Conservation (phyloP, 1,140 invertebrate species). For the Hesperophylax magnus region DNA sequence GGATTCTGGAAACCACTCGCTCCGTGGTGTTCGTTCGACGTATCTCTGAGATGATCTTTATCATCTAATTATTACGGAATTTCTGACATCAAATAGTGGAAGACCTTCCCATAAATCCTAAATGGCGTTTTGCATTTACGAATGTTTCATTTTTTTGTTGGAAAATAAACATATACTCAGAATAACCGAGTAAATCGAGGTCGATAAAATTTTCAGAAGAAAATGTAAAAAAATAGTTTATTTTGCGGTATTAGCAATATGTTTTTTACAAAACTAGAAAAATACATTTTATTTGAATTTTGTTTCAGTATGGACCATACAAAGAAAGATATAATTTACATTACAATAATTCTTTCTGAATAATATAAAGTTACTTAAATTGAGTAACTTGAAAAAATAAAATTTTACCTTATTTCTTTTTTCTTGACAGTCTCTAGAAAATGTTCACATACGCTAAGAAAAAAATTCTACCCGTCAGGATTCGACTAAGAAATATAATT, state of each 20-base stretch:
- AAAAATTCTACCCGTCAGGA: background rate
- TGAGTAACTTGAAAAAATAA: background rate
- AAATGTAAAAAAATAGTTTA: too few species aligned
- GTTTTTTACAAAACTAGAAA: too few species aligned
- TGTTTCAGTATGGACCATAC: too few species aligned
- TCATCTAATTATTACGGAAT: slow-evolving; percentile 8
- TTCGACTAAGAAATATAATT: slow-evolving; percentile 19
- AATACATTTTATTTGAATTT: too few species aligned
- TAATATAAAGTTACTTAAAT: too few species aligned
- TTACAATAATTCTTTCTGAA: too few species aligned
- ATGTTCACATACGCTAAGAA: background rate
- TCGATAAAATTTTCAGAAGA: too few species aligned
- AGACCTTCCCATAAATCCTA: background rate
- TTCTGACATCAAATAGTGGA: slow-evolving; percentile 1
- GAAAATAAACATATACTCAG: too few species aligned
- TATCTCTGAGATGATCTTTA: slow-evolving; percentile 4
- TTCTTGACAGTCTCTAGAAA: background rate
- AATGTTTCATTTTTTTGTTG: background rate
- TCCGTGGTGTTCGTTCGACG: slow-evolving; percentile 15
- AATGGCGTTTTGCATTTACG: background rate
- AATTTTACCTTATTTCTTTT: background rate
- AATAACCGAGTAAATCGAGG: too few species aligned
- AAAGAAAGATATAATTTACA: too few species aligned
- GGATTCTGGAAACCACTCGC: slow-evolving; percentile 20
- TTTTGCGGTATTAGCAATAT: too few species aligned